Conservation (phyloP, 2,888 invertebrate species). For the Apodemia zela region DNA sequence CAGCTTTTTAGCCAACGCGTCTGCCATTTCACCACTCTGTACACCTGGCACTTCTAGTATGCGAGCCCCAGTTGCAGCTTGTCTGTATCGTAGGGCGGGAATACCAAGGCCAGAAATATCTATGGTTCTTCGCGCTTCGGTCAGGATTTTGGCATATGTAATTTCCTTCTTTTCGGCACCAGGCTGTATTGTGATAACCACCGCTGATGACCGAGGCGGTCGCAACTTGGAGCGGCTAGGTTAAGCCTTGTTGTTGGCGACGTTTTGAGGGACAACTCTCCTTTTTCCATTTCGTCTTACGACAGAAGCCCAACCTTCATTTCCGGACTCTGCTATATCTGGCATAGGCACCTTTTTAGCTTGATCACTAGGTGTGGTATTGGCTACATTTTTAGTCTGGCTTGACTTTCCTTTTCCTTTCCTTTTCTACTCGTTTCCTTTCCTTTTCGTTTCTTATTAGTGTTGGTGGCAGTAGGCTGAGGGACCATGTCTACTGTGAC, state of each 20-base stretch:
- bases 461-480: too few relatives aligned
- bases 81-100: neutral
- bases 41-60: neutral
- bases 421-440: too few relatives aligned
- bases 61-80: conserved; percentile 9
- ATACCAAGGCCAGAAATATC: conserved; percentile 5
- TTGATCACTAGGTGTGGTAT: too few relatives aligned
- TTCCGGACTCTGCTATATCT: neutral
- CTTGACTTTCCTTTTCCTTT: too few relatives aligned
- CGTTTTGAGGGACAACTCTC: neutral
- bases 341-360: neutral
- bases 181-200: neutral
- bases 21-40: neutral
- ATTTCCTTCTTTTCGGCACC: neutral
- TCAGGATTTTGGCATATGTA: neutral
- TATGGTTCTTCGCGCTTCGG: neutral
- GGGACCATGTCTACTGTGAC: too few relatives aligned
- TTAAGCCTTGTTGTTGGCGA: neutral
- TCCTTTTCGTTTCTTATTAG: too few relatives aligned
- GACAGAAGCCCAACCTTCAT: neutral
- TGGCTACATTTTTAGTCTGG: too few relatives aligned
- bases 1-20: neutral
- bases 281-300: neutral
- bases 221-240: neutral
- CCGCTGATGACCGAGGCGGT: neutral